These are phyloP conservation scores for Syrmaticus mikado DNA, from an alignment of 2,113 vertebrate genomes.

Conservation along the genomic window DNA sequence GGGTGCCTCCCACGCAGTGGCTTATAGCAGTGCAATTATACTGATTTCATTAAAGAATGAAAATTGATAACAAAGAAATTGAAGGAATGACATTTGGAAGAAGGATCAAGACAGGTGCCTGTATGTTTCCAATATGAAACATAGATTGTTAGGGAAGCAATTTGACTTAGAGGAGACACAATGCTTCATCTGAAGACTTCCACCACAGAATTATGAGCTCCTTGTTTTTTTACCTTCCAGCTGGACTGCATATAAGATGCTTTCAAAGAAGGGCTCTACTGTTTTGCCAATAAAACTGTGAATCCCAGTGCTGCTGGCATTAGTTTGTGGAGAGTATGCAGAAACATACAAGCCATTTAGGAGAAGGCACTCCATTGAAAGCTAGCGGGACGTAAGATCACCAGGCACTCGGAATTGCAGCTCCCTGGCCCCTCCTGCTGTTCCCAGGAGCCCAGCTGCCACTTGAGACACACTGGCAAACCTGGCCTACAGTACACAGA, in stretches of 20 bases:
- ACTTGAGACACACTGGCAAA: neutral
- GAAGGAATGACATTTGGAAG: neutral
- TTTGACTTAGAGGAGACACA: neutral
- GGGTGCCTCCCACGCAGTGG: neutral
- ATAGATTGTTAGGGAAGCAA: neutral
- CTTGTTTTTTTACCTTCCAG: neutral
- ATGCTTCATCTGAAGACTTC: neutral
- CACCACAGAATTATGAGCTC: neutral
- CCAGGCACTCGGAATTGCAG: neutral
- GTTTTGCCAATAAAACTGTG: neutral
- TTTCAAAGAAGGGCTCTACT: neutral
- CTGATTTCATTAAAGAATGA: neutral
- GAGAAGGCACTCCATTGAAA: neutral
- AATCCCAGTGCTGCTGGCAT: neutral
- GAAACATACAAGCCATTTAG: neutral
- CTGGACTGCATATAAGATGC: neutral
- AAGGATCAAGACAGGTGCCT: neutral
- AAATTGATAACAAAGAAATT: neutral
- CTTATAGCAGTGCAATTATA: neutral
- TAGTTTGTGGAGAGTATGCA: neutral
- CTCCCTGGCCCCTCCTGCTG: neutral
- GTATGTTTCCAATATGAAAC: neutral
- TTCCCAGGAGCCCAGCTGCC: neutral
- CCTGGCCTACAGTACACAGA: neutral
- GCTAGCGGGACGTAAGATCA: rapidly evolving